Base-by-base conservation (phyloP, 2,888 invertebrate genomes). In the Eucriotettix oculatus region DNA sequence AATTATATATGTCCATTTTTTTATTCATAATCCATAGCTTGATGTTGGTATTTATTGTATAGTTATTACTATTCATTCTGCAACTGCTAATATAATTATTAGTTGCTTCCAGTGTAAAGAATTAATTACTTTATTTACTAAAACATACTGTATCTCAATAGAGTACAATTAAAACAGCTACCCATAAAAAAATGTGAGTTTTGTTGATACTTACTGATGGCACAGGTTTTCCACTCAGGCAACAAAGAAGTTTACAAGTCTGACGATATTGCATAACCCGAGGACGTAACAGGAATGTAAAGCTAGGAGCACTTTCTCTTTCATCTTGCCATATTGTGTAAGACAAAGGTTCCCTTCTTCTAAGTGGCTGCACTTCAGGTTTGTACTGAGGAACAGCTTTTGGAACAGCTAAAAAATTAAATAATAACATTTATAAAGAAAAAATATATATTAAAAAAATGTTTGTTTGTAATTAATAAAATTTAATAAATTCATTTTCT, bases 201-300 rank as follows among this genome's bases (percentile, higher is more conserved):
- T 29, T 29, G 43, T 53, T 10, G 56, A 12, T 16, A 65, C 69
- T 68, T 72, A 97, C 96, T 43, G 90, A 89, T 16, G 99, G 97
- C 68, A 87, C 82, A 62, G 99, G 99, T 72, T 90, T 91, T 64
- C 97, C 97, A 69, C 90, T 90, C 63, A 99, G 82, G 71, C 98
- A 96, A 76, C 97, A 97, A 56, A 98, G 84, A 65, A 99, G 82
- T 78, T 99, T 99, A 80, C 98, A 98, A 62, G 94, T 94, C 72
- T 92, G 90, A 66, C 95, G 86, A 69, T 82, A 84, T 78, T 99
- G 99, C 85, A 99, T 98, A 68, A 98, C 91, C 73, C 99, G 90
- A 71, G 98, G 97, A 75, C 99, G 86, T 68, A 99, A 84, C 70
- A 93, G 87, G 91, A 99, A 99, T 70, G 96, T 96, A 80, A 99